phyloP scores from a whole-genome alignment of 2,888 invertebrate genomes.

The Diplazon laetatorius region DNA sequence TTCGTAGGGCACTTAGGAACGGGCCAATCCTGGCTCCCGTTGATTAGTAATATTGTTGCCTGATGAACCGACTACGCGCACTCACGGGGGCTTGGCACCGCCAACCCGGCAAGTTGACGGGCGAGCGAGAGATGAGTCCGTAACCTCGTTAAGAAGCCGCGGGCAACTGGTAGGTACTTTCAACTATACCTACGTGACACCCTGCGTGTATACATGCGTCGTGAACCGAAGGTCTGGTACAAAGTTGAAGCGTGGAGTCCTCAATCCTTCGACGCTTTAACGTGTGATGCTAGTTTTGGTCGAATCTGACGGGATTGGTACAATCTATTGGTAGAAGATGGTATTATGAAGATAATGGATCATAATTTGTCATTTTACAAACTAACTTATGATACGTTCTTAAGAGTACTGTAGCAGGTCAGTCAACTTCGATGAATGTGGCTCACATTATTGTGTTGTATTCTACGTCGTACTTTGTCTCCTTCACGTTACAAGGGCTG shows the following conservation, averaged over 20 bases:
- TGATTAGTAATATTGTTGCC: conserved; percentile 82
- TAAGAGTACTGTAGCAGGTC: conserved; percentile 1
- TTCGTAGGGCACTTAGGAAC: conserved; percentile 77
- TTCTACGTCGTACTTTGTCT: neutral
- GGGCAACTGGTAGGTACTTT: conserved; percentile 65
- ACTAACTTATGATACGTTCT: too few species aligned
- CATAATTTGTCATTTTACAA: too few species aligned
- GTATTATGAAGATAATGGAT: too few species aligned
- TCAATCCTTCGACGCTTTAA: too few species aligned
- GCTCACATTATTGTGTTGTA: neutral
- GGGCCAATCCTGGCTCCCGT: conserved; percentile 75
- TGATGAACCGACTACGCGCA: conserved; percentile 79
- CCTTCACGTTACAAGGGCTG: neutral
- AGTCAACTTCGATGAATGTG: neutral
- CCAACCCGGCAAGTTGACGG: conserved; percentile 58
- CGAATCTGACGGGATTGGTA: neutral
- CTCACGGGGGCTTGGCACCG: conserved; percentile 69
- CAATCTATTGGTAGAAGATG: too few species aligned
- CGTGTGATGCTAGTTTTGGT: neutral
- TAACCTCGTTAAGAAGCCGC: conserved; percentile 80
- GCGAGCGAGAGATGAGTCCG: conserved; percentile 80
- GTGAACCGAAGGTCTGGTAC: neutral
- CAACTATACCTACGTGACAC: conserved; percentile 24
- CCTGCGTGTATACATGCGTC: neutral
- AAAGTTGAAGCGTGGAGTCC: conserved; percentile 9